Conservation (phyloP, 2,888 invertebrate genomes). For the Aporophyla nigra region DNA sequence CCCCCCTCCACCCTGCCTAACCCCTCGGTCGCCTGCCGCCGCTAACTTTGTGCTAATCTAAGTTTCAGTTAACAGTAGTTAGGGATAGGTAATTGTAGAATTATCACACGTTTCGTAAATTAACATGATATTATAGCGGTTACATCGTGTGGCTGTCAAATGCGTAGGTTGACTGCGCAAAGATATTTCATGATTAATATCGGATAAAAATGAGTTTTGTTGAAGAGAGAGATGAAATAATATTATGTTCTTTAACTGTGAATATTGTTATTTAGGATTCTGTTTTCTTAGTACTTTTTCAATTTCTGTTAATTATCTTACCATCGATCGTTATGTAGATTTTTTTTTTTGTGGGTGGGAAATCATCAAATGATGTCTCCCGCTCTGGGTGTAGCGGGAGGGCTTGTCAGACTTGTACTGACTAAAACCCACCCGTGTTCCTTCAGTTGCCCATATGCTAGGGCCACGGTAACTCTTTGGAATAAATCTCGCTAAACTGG, state of each 20-base stretch:
- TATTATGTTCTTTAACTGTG: background rate
- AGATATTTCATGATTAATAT: too few species aligned
- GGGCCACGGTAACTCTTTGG: too few species aligned
- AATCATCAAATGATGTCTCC: too few species aligned
- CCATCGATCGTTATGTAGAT: background rate
- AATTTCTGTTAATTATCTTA: background rate
- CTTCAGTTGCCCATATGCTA: too few species aligned
- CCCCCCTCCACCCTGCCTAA: too few species aligned
- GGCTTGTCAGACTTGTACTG: too few species aligned
- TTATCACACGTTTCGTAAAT: slow-evolving; percentile 36
- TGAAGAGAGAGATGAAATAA: too few species aligned
- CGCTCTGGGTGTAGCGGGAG: too few species aligned
- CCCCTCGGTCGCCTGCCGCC: background rate
- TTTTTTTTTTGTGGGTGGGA: too few species aligned
- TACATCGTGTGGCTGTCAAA: background rate
- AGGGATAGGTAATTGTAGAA: slow-evolving; percentile 23
- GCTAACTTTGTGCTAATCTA: slow-evolving; percentile 48
- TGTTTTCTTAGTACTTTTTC: background rate
- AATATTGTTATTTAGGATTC: background rate
- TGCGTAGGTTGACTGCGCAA: background rate
- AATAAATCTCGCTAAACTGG: too few species aligned
- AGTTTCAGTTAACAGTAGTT: slow-evolving; percentile 35
- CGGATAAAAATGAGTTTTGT: too few species aligned
- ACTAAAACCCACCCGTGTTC: too few species aligned
- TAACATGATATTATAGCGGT: slow-evolving; percentile 29